phyloP scores from a whole-genome alignment of 2,113 vertebrate genomes.

The Lonchura striata region DNA sequence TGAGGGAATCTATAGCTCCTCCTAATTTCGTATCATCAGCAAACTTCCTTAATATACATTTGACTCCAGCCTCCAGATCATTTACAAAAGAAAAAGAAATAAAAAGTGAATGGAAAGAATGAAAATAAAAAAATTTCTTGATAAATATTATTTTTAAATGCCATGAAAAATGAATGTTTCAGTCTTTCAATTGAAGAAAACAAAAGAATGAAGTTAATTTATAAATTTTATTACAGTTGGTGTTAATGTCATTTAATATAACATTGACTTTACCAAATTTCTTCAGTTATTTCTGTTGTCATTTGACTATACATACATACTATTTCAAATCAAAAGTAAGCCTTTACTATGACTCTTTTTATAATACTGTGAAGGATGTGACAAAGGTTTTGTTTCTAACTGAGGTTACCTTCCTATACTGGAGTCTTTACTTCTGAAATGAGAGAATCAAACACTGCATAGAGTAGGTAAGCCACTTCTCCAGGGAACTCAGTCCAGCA shows the following conservation, averaged over 20 bases:
- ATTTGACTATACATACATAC: not conserved
- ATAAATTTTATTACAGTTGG: not conserved
- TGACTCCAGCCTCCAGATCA: rapidly evolving
- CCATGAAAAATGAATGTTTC: not conserved
- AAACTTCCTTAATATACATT: not conserved
- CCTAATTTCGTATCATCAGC: not conserved
- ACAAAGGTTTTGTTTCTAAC: not conserved
- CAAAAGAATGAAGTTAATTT: not conserved
- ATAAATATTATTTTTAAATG: not conserved
- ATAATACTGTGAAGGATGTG: not conserved
- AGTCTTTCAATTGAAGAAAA: not conserved
- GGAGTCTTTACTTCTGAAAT: not conserved
- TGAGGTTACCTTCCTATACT: not conserved
- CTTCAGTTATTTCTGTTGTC: not conserved
- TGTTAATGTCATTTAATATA: not conserved
- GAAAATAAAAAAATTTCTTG: not conserved
- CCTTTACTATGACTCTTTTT: not conserved
- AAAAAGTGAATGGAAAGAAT: not conserved
- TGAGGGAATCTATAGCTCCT: not conserved
- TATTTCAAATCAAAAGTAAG: not conserved
- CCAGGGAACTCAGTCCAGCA: not conserved
- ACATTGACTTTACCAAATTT: not conserved
- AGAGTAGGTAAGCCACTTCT: not conserved
- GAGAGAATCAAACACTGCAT: not conserved
- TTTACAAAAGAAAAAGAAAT: not conserved